Evolutionary conservation across 2,113 vertebrate species (phyloP).

Genomic region (Psephotus haematonotus): DNA sequence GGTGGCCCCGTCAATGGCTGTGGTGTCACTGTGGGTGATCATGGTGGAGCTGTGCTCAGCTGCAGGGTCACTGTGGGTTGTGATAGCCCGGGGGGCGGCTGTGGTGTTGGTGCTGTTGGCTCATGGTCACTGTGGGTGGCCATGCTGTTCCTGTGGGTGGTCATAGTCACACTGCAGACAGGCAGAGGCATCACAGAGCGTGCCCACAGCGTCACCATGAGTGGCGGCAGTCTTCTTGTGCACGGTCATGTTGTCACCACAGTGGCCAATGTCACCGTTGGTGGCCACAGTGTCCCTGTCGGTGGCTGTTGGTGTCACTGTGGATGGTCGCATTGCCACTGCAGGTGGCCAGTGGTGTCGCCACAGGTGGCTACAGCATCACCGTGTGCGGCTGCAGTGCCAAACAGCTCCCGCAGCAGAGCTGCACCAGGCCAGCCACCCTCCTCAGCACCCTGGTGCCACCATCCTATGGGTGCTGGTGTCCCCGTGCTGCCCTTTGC

Average conservation of each 20-base stretch:
- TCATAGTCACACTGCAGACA: neutral
- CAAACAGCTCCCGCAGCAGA: neutral
- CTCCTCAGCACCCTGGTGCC: neutral
- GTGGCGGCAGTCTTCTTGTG: neutral
- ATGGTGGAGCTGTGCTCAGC: neutral
- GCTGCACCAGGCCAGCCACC: neutral
- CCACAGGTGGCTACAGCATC: neutral
- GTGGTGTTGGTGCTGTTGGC: neutral
- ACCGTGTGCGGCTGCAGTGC: neutral
- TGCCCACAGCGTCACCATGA: too few relatives aligned
- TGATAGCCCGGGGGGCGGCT: neutral
- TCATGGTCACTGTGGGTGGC: neutral
- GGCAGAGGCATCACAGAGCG: neutral
- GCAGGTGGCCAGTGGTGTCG: neutral
- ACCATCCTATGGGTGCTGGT: fast-evolving
- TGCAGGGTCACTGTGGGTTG: neutral
- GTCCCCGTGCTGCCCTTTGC: fast-evolving
- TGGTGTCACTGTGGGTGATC: neutral
- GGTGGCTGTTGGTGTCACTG: neutral
- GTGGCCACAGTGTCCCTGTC: neutral
- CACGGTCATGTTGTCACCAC: neutral
- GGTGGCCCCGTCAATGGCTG: neutral
- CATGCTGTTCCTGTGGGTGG: neutral
- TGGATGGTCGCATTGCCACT: neutral
- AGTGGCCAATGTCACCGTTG: neutral